A percentile compares a stretch with the other conserved stretches of the same genome.
Evolutionary conservation across 2,113 vertebrate species (phyloP).

Genomic region (Polyodon spathula): DNA sequence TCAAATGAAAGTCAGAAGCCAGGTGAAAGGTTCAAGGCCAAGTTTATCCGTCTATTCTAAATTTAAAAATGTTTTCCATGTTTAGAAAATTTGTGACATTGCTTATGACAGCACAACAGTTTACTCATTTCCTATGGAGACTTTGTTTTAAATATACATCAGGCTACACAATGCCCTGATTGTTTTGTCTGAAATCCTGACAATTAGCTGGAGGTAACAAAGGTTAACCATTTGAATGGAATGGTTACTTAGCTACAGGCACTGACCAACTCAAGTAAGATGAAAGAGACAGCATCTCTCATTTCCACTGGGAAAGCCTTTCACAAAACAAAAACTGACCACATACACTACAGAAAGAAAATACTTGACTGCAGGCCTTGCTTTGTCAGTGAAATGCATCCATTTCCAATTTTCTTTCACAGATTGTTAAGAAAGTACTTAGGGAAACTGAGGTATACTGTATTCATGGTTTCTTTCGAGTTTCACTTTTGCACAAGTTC

Average conservation of each 20-base stretch:
- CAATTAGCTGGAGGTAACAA: constrained; percentile 5
- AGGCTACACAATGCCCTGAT: not conserved
- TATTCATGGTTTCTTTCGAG: too few relatives aligned
- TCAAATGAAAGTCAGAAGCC: not conserved
- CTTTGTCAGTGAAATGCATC: too few relatives aligned
- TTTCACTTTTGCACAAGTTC: too few relatives aligned
- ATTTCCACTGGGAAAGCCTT: too few relatives aligned
- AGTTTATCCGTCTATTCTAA: not conserved
- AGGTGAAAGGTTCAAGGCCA: not conserved
- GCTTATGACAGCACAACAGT: not conserved
- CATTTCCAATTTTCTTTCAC: too few relatives aligned
- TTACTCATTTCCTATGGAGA: constrained; percentile 3
- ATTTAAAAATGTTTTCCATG: constrained; percentile 1
- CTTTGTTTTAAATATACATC: constrained; percentile 2
- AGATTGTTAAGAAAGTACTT: too few relatives aligned
- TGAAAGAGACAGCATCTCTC: not conserved
- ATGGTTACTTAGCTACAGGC: not conserved
- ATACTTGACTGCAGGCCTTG: too few relatives aligned
- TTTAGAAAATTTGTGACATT: constrained; percentile 1
- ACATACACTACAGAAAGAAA: too few relatives aligned
- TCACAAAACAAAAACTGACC: too few relatives aligned
- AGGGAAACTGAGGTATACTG: too few relatives aligned
- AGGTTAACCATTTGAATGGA: not conserved
- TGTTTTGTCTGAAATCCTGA: not conserved
- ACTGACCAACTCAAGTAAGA: not conserved